Evolutionary conservation across 2,888 invertebrate species (phyloP), one percentile per base, ranked within the genome.

Genomic region (Tromatobia lineatoria): DNA sequence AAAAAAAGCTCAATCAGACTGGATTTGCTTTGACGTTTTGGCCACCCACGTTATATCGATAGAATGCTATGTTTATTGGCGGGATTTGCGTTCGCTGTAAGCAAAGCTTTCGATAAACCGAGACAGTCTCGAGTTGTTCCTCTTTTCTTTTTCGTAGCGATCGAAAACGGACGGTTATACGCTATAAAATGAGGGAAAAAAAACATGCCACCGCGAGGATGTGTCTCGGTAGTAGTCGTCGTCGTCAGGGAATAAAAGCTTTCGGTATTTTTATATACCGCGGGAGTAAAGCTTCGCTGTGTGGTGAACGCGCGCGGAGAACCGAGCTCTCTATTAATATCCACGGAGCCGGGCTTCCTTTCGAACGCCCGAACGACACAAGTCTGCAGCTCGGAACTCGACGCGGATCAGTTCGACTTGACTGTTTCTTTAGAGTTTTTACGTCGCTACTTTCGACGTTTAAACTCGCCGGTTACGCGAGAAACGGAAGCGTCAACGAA

Each of bases 301-400:
- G 78, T 74, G 79, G 77, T 66, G 67, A 76, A 71, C 81, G 75
- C 77, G 64, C 69, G 66, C 71, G 67, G 76, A 84, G 88, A 88
- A 90, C 90, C 91, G 90, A 90, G 91, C 10, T 82, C 92, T 92
- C 93, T 93, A 93, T 93, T 92, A 93, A 93, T 93, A 93, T 92
- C 93, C 90, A 88, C 87, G 88, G 89, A 79, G 87, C 91, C 89
- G 90, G 89, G 91, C 89, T 91, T 90, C 90, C 90, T 90, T 87
- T 57, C 75, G 74, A 64, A 57, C 57, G 10, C 18, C 38, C 34
- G 29, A 29, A 29, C 29, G 38, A 78, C 74, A 67, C 74, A 74
- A 57, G 45, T 64, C 57, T n/a, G 71, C 71, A 42, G 57, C 57
- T 18, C 10, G 38, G 18, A 29, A 38, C 61, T 18, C 50, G 50